Percentiles rank a stretch among this genome's conserved stretches.
These are phyloP conservation scores for Dicrostonyx torquatus DNA, from an alignment of 2,797 vertebrate species.

Conservation along the genomic window DNA sequence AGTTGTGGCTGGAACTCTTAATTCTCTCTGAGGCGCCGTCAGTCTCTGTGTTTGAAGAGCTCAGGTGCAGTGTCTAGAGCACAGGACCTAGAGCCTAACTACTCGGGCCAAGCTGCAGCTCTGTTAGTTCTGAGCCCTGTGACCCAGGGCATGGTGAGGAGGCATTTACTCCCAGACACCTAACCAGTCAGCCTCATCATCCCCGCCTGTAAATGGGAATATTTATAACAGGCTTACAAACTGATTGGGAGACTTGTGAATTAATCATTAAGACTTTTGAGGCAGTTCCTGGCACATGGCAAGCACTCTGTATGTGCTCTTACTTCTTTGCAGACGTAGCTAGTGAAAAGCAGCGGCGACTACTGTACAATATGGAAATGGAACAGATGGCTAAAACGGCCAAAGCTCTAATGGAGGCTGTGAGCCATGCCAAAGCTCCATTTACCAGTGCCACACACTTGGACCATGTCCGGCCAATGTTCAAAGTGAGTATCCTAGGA, in stretches of 20 bases:
- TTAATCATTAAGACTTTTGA: not conserved
- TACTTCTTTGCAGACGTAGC: constrained; percentile 88
- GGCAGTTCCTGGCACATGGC: not conserved
- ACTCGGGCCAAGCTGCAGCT: not conserved
- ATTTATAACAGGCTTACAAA: not conserved
- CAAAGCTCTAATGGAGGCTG: constrained; percentile 98
- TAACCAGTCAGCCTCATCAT: not conserved
- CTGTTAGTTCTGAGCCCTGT: not conserved
- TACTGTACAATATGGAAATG: constrained; percentile 98
- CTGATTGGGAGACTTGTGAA: not conserved
- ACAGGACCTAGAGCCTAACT: not conserved
- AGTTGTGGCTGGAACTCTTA: not conserved
- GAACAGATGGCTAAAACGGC: constrained; percentile 99
- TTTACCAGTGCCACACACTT: constrained; percentile 98
- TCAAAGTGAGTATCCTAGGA: constrained; percentile 90
- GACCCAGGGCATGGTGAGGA: not conserved
- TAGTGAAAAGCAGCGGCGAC: constrained; percentile 95
- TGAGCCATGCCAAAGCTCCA: constrained; percentile 96
- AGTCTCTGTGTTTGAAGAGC: not conserved
- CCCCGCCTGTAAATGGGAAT: not conserved
- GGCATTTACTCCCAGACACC: not conserved
- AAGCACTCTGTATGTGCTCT: not conserved
- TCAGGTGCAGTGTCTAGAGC: not conserved
- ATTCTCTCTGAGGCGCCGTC: not conserved
- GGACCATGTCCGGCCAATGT: constrained; percentile 98